Conservation (phyloP, 2,888 invertebrate species). For the Pristionchus mayeri region DNA sequence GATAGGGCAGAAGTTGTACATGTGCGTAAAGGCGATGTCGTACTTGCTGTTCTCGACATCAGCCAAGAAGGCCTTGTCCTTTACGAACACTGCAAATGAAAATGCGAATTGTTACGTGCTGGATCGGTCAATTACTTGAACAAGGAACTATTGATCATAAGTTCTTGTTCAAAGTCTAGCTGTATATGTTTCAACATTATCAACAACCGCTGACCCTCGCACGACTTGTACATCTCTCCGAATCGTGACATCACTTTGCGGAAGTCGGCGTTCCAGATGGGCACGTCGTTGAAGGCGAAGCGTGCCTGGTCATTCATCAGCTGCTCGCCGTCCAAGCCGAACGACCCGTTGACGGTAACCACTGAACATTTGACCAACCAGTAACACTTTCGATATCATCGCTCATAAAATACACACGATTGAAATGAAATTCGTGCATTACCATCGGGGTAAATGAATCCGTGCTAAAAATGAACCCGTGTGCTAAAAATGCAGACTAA, state of each 20-base stretch:
- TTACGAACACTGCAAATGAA: neutral
- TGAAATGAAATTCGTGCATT: no score
- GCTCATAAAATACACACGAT: no score
- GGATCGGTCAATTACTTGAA: neutral
- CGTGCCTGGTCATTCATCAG: constrained; percentile 56
- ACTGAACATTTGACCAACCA: no score
- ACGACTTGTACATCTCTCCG: constrained; percentile 11
- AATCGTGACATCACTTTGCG: constrained; percentile 50
- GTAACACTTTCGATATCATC: no score
- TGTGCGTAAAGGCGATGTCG: constrained; percentile 69
- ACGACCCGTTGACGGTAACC: constrained; percentile 28
- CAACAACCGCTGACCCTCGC: neutral
- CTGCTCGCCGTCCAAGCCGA: neutral
- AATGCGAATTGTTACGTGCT: neutral
- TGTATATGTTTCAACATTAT: no score
- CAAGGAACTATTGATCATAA: no score
- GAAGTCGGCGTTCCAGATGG: constrained; percentile 12
- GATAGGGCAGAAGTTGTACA: constrained; percentile 57
- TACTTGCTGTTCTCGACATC: constrained; percentile 63
- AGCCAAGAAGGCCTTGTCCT: constrained; percentile 57
- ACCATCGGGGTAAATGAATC: no score
- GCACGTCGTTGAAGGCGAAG: constrained; percentile 55
- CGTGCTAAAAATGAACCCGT: no score
- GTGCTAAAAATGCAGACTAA: constrained; percentile 24
- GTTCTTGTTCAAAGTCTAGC: no score